These are phyloP conservation scores for Hyalella azteca DNA, from an alignment of 2,888 invertebrate genomes.

Conservation along the genomic window DNA sequence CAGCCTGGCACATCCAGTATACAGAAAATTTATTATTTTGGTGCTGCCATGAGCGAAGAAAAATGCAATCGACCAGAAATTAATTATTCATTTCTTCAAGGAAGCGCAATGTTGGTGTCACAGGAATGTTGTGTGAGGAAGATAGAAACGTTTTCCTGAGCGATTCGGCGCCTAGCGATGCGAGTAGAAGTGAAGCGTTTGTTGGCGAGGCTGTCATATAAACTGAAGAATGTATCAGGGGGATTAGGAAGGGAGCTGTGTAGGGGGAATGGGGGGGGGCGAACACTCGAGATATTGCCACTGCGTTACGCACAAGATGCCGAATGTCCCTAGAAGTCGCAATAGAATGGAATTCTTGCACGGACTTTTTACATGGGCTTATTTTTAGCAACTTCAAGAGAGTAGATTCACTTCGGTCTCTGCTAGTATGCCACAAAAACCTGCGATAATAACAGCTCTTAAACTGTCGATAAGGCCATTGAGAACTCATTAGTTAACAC, in stretches of 20 bases:
- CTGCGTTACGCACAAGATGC: constrained; percentile 43
- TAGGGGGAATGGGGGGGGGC: constrained; percentile 13
- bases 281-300: constrained; percentile 35
- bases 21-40: too few relatives aligned
- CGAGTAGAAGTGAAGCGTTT: not conserved
- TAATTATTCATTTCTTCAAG: too few relatives aligned
- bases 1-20: too few relatives aligned
- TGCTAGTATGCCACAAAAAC: constrained; percentile 23
- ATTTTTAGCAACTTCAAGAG: constrained; percentile 31
- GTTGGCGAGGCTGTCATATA: constrained; percentile 21
- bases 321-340: constrained; percentile 22
- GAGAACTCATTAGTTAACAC: not conserved
- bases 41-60: too few relatives aligned
- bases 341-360: constrained; percentile 10
- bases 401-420: constrained; percentile 32
- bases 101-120: too few relatives aligned
- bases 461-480: constrained; percentile 21
- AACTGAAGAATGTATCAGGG: constrained; percentile 20
- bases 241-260: constrained; percentile 22
- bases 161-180: not conserved
- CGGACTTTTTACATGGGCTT: constrained; percentile 1
- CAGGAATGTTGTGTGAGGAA: too few relatives aligned
- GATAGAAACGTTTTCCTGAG: too few relatives aligned
- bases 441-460: constrained; percentile 6
- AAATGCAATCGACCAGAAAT: too few relatives aligned